Evolutionary conservation across 2,797 vertebrate species (phyloP).

Genomic region (Eospalax fontanierii): DNA sequence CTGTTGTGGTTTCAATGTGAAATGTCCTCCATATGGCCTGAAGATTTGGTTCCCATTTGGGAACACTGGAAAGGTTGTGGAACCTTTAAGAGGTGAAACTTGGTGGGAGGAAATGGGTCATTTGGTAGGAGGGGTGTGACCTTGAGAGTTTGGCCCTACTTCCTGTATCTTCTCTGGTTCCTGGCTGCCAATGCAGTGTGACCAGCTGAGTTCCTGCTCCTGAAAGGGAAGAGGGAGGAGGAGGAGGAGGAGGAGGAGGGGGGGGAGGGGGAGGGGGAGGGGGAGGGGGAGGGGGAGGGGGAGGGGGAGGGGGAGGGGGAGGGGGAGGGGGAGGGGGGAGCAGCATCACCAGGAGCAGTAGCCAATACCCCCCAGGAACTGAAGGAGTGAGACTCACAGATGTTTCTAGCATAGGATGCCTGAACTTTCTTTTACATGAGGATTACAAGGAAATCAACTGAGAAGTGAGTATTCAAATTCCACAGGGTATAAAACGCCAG

Average conservation of each 20-base stretch:
- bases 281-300: too few species aligned
- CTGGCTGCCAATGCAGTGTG: too few species aligned
- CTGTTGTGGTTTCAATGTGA: background rate
- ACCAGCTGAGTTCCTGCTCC: too few species aligned
- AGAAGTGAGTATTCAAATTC: conserved; percentile 11
- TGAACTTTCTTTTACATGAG: conserved; percentile 42
- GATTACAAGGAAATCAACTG: background rate
- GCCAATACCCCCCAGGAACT: too few species aligned
- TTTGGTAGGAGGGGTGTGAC: background rate
- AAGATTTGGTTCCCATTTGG: background rate
- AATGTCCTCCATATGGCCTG: background rate
- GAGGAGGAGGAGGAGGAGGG: too few species aligned
- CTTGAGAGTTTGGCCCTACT: background rate
- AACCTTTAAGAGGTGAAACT: background rate
- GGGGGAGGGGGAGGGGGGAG: too few species aligned
- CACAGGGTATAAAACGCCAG: background rate
- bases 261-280: too few species aligned
- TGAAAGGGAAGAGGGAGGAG: too few species aligned
- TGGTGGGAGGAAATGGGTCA: background rate
- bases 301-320: too few species aligned
- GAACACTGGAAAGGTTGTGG: background rate
- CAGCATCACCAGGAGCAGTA: too few species aligned
- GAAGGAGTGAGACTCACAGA: background rate
- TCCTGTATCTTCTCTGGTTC: background rate
- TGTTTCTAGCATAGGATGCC: background rate